Percentiles rank a stretch among this genome's conserved stretches.
These are phyloP conservation scores for Papilio aristodemus DNA, from an alignment of 1,140 invertebrate genomes.

Conservation along the genomic window DNA sequence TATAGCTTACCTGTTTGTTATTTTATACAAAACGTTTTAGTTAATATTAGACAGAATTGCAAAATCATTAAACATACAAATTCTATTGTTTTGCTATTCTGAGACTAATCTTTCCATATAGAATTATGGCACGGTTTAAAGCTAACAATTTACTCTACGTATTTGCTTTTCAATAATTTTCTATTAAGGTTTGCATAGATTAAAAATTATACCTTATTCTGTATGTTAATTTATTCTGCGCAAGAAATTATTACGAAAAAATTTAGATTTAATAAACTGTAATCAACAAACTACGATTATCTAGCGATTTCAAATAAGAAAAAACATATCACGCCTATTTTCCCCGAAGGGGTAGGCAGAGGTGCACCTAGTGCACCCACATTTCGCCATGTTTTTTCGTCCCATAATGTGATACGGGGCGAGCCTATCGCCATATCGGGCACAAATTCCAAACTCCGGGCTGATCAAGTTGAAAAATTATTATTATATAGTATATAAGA, in stretches of 20 bases:
- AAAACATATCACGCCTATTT: too few relatives aligned
- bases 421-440: too few relatives aligned
- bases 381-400: too few relatives aligned
- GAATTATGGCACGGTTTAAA: neutral
- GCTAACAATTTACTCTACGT: neutral
- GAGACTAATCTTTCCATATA: neutral
- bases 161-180: neutral
- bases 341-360: too few relatives aligned
- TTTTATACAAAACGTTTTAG: neutral
- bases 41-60: neutral
- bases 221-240: neutral
- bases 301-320: too few relatives aligned
- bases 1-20: neutral
- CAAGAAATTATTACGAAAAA: neutral
- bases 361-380: too few relatives aligned
- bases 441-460: too few relatives aligned
- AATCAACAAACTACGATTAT: too few relatives aligned
- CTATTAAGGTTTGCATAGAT: neutral
- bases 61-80: neutral
- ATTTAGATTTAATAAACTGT: too few relatives aligned
- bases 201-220: neutral
- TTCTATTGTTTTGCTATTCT: constrained; percentile 7
- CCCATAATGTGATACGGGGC: too few relatives aligned
- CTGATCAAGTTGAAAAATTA: too few relatives aligned
- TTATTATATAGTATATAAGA: too few relatives aligned